Base-by-base conservation (phyloP, 2,113 vertebrate genomes). In the Romanogobio albipinnatus region DNA sequence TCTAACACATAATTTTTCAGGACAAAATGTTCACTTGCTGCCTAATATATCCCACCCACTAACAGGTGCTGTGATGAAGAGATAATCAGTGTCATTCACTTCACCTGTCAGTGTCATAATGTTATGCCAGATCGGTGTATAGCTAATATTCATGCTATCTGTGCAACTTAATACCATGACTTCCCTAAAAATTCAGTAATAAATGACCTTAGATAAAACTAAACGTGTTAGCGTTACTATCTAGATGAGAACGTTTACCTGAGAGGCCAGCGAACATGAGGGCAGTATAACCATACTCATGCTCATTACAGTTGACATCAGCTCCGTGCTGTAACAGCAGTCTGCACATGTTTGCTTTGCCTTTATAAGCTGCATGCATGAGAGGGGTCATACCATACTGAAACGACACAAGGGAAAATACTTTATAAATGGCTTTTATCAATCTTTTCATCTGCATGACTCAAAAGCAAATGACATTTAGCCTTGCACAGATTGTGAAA, bases 301-400 rank as follows among this genome's bases (percentile, higher is more conserved):
- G 98, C 11, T 99, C 93, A 1, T 99, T 98, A 85, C 98, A 97
- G 85, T 98, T 99, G 0, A 99, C 98, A 13, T 99, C 96, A 0
- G 98, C 98, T 47, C 98, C 97, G 0, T 98, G 98, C 29, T 96
- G 95, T 89, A 99, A 88, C n/a, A 99, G 95, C 88, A 99, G 84
- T 75, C 91, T 95, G 92, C 98, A 99, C 95, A 99, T 96, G 64
- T 99, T 97, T 3, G 95, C 93, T 86, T 98, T 98, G n/a, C 97
- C 98, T 91, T 99, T 99, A 91, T 99, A 99, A 0, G 97, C 97
- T 0, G 97, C 97, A 0, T 99, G 97, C 98, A 99, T 99, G 82
- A 99, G 95, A 29, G 97, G 98, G 4, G 97, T 99, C 98, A 99
- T 99, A 77, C 98, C 98, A 80, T 98, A 96, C 98, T 99, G 89